phyloP scores from a whole-genome alignment of 2,888 invertebrate genomes.

The Teleogryllus oceanicus region DNA sequence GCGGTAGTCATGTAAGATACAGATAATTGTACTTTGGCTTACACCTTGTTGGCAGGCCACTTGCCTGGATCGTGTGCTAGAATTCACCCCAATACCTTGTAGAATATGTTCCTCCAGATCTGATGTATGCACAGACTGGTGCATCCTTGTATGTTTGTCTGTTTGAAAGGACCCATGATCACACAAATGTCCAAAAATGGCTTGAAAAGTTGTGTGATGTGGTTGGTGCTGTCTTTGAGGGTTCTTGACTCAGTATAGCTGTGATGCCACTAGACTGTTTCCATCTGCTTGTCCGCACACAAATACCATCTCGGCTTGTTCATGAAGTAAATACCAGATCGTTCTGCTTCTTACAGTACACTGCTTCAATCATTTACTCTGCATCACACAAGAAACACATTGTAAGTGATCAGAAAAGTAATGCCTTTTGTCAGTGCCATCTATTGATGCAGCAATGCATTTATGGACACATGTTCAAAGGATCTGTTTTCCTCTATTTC shows the following conservation, averaged over 20 bases:
- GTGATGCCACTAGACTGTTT: no score
- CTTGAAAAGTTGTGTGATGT: background rate
- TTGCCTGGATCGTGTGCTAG: conserved; percentile 18
- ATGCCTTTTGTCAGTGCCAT: background rate
- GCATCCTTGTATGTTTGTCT: background rate
- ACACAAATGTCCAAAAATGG: background rate
- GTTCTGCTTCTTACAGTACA: background rate
- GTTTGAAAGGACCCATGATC: background rate
- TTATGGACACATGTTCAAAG: no score
- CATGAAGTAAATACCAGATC: background rate
- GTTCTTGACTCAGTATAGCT: no score
- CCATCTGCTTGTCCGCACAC: background rate
- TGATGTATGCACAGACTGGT: background rate
- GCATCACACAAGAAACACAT: background rate
- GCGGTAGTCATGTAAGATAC: background rate
- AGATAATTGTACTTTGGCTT: background rate
- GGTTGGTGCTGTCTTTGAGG: background rate
- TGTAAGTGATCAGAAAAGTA: background rate
- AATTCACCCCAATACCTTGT: background rate
- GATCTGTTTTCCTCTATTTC: no score
- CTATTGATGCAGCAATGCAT: background rate
- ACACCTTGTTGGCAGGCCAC: background rate
- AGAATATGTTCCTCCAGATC: background rate
- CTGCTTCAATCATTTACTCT: background rate
- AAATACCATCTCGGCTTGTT: background rate